Evolutionary conservation across 2,797 vertebrate species (phyloP).

Genomic region (Pristis pectinata): DNA sequence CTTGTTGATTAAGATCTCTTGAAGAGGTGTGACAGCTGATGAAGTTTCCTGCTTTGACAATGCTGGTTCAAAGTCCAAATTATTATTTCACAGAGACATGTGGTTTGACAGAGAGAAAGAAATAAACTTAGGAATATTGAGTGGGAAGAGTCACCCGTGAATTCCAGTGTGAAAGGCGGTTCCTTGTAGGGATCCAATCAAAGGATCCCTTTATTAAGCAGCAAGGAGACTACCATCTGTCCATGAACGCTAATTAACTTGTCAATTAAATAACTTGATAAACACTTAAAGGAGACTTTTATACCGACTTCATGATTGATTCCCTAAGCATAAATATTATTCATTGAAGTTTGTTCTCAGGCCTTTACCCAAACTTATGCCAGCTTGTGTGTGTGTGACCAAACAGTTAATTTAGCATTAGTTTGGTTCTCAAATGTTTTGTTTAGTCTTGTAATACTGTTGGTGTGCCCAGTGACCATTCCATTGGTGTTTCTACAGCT

Average conservation of each 20-base stretch:
- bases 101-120: neutral
- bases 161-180: neutral
- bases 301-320: neutral
- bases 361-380: neutral
- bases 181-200: slow-evolving; percentile 13
- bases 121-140: neutral
- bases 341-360: neutral
- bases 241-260: neutral
- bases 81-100: neutral
- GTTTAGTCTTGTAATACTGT: neutral
- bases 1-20: slow-evolving; percentile 22
- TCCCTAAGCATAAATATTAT: neutral
- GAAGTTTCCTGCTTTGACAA: neutral
- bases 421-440: neutral
- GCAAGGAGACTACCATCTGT: slow-evolving; percentile 2
- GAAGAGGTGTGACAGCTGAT: neutral
- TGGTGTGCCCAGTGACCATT: neutral
- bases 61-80: neutral
- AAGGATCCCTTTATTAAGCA: slow-evolving; percentile 25
- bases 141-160: neutral
- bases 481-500: neutral
- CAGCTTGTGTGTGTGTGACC: neutral
- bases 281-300: slow-evolving; percentile 14
- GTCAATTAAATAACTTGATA: slow-evolving; percentile 18
- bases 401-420: neutral